Evolutionary conservation across 1,140 invertebrate species (phyloP), one percentile per base, ranked within the genome.

Genomic region (Cyphomyrmex costatus): DNA sequence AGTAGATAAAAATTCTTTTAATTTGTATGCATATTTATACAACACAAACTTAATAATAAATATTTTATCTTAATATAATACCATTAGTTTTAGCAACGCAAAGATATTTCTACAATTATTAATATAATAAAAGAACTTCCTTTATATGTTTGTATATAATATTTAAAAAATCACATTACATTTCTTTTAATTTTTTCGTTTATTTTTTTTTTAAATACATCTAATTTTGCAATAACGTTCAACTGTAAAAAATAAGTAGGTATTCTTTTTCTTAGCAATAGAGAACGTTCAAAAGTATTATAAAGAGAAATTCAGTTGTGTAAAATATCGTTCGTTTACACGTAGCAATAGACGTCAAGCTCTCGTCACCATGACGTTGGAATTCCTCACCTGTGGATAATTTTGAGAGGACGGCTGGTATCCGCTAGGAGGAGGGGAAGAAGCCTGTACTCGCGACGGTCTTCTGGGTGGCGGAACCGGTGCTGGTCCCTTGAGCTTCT

Each of bases 401-500:
- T 68, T 87, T 53, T 82, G 85, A 46, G 85, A 88, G 36, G 86
- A 49, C 76, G 84, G 88, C 61, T 85, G 87, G 71, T 89, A 88
- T 36, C 79, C 89, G 78, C 66, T 83, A n/a, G 91, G 91, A 0
- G 95, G 94, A 53, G 94, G 93, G 90, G 96, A 92, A 89, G 96
- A 88, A 76, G 95, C 86, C 86, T 94, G 73, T 70, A 89, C 66
- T n/a, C 93, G 92, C 2, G 95, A 95, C 7, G 95, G 93, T 87
- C 93, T 91, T 70, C 93, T 90, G 0, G 94, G 93, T 21, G 93
- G 94, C 60, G 94, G 94, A 14, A 94, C 92, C 3, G 93, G 93
- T 12, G 95, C 93, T 42, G 95, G 95, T 87, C 96, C 96, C 86
- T 96, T 96, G 33, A 98, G 95, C 78, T 97, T 96, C 92, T 98